Base-by-base conservation (phyloP, 2,797 vertebrate species). In the Anguilla marmorata region DNA sequence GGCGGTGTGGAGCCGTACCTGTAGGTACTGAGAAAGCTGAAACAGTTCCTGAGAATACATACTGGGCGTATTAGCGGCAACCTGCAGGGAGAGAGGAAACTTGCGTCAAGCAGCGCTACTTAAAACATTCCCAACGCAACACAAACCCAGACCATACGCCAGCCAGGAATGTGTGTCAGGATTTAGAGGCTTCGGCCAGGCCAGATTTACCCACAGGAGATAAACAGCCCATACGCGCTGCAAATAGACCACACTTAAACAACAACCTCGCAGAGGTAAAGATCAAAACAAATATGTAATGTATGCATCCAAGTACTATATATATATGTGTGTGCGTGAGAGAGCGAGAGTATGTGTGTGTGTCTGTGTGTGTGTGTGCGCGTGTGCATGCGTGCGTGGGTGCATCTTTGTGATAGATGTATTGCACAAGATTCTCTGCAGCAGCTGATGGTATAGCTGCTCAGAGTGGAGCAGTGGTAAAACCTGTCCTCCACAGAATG, bases 21-120 rank as follows among this genome's bases (percentile, higher is more conserved):
- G 98, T 92, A 99, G 96, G 97, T 99, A 99, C 96, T 99, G 99
- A 94, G 99, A 99, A 92, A 99, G 98, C 96, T 99, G 98, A 97
- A 99, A 99, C 94, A 99, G 97, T 98, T 99, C 99, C 98, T 99
- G 99, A 99, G 99, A 99, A 96, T 99, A 99, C 97, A 99, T 99
- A 96, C 97, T 99, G 97, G 98, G 98, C 95, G 98, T 98, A 95
- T 98, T 99, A 97, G 98, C 98, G 92, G 98, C 97, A 95, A 99
- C 98, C 98, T 99, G 91, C 69, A 92, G 63, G 89, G 21, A 86
- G 48, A 90, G 45, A 90, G 79, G 76, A 90, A 66, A 87, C 0
- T 88, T 72, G 27, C 83, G 5, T 89, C 27, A 91, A 85, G 85
- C 54, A 88, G 30, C 72, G 21, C 58, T 48, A 80, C 76, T 48